A percentile compares a stretch with the other conserved stretches of the same genome.
Conservation (phyloP, 2,888 invertebrate genomes). For the Rhamnusium bicolor region DNA sequence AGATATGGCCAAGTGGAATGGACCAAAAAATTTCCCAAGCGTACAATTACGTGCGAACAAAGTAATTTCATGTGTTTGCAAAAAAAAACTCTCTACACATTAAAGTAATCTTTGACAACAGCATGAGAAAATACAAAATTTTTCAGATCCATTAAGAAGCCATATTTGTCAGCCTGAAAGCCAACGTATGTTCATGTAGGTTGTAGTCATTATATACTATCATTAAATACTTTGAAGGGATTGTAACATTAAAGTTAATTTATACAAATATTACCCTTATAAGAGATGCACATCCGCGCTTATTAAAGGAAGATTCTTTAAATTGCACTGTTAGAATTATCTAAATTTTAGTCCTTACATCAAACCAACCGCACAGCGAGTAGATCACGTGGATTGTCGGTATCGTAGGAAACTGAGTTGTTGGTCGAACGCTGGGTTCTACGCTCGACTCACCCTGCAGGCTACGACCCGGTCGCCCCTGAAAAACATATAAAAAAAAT, state of each 20-base stretch:
- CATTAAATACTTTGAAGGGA: conserved; percentile 12
- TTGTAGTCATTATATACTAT: conserved; percentile 2
- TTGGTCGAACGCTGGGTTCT: conserved; percentile 70
- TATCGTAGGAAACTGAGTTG: conserved; percentile 59
- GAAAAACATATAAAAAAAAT: conserved; percentile 51
- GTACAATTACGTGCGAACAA: background rate
- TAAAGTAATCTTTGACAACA: background rate
- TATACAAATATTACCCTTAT: conserved; percentile 31
- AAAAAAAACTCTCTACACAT: background rate
- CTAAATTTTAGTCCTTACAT: conserved; percentile 51
- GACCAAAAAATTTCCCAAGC: background rate
- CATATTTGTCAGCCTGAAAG: conserved; percentile 6
- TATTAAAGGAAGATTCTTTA: conserved; percentile 50
- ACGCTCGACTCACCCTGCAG: conserved; percentile 75
- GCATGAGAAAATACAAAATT: background rate
- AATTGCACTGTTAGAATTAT: conserved; percentile 52
- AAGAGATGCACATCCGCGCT: conserved; percentile 22
- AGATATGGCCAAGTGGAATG: conserved; percentile 4
- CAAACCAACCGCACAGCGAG: conserved; percentile 54
- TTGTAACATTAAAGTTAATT: conserved; percentile 23
- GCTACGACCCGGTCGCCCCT: conserved; percentile 76
- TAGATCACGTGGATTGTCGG: conserved; percentile 58
- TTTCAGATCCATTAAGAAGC: conserved; percentile 12
- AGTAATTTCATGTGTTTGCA: background rate
- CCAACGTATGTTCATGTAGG: conserved; percentile 11